A percentile compares a stretch with the other conserved stretches of the same genome.
These are phyloP conservation scores for Leistus spinibarbis DNA, from an alignment of 2,888 invertebrate species.

Conservation along the genomic window DNA sequence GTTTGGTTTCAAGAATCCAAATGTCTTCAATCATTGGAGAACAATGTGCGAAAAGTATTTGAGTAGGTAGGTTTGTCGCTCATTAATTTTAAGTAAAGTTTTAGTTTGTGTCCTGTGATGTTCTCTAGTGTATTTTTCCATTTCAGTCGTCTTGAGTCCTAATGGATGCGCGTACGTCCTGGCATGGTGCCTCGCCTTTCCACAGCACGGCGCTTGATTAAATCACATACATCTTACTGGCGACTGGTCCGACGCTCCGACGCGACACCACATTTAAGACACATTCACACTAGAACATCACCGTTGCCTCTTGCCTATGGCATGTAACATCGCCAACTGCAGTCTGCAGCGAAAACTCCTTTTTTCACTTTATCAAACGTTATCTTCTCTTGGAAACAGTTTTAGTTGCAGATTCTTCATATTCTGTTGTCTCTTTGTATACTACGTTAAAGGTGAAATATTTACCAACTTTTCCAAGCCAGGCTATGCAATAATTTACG, in stretches of 20 bases:
- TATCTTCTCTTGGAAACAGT: no score
- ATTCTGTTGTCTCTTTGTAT: no score
- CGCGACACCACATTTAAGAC: background rate
- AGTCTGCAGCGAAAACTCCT: background rate
- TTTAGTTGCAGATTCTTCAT: no score
- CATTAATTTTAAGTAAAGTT: conserved; percentile 23
- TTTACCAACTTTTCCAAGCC: no score
- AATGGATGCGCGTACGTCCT: conserved; percentile 33
- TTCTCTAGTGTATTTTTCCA: conserved; percentile 25
- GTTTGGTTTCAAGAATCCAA: no score
- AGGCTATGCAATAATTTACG: no score
- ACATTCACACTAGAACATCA: background rate
- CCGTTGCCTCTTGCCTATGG: no score
- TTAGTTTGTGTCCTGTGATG: conserved; percentile 10
- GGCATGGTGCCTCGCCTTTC: conserved; percentile 7
- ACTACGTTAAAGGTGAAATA: no score
- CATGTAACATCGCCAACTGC: background rate
- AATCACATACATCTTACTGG: conserved; percentile 46
- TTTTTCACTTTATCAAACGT: no score
- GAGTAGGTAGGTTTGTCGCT: conserved; percentile 16
- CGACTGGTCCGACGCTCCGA: conserved; percentile 21
- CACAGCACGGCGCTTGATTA: conserved; percentile 45
- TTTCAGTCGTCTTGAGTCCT: conserved; percentile 8
- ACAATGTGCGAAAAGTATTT: no score
- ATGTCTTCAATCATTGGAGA: no score